A percentile compares a stretch with the other conserved stretches of the same genome.
phyloP scores from a whole-genome alignment of 2,888 invertebrate species.

The Spilarctia lutea region DNA sequence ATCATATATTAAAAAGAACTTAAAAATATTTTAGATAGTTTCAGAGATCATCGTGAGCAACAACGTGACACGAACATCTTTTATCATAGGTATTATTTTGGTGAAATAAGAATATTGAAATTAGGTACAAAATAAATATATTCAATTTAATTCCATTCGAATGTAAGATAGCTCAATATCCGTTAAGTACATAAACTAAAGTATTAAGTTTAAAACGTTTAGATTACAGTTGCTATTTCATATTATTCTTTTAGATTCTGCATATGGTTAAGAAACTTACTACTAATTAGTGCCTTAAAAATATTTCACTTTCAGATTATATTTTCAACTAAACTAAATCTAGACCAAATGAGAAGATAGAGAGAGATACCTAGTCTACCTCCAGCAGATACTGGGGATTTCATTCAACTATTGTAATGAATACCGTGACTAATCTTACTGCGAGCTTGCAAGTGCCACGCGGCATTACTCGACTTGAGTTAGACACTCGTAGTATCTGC shows the following conservation, averaged over 20 bases:
- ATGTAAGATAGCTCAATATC: neutral
- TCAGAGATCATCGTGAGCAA: too few relatives aligned
- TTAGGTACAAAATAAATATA: too few relatives aligned
- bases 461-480: slow-evolving; percentile 24
- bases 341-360: neutral
- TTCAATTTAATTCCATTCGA: too few relatives aligned
- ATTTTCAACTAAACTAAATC: neutral
- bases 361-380: neutral
- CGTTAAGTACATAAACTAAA: neutral
- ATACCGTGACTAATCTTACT: slow-evolving; percentile 24
- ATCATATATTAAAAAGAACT: too few relatives aligned
- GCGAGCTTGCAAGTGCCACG: slow-evolving; percentile 30
- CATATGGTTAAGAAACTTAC: too few relatives aligned
- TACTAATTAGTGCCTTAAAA: neutral
- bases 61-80: too few relatives aligned
- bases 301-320: neutral
- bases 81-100: too few relatives aligned
- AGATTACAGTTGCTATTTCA: neutral
- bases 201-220: neutral
- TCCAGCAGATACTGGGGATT: slow-evolving; percentile 13
- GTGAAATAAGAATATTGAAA: too few relatives aligned
- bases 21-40: too few relatives aligned
- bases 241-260: neutral
- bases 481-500: slow-evolving; percentile 13
- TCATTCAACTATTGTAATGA: slow-evolving; percentile 28